Base-by-base conservation (phyloP, 1,140 invertebrate species). In the Pentalonia nigronervosa region DNA sequence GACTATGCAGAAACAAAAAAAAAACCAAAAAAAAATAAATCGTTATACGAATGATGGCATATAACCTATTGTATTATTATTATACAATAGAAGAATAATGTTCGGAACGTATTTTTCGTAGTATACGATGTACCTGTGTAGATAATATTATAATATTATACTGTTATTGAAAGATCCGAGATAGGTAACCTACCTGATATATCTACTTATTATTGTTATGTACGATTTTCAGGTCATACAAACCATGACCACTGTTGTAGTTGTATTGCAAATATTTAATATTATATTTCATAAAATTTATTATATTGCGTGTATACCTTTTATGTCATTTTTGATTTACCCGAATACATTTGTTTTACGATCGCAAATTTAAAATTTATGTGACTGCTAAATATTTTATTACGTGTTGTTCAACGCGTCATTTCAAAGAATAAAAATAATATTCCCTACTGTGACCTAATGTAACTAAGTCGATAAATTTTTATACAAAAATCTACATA, bases 181-280 rank as follows among this genome's bases (percentile, higher is more conserved):
- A 76, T 76, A 76, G 60, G 30, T 76, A 53, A n/a, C 41, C 41
- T 41, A 41, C 41, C 41, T 48, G 14, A 53, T 53, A 48, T 48
- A 53, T 20, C 50, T 7, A 23, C 21, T 20, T 76, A 76, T 76
- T 76, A 76, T 4, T 6, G 60, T 67, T n/a, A 67, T 67, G 11
- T 34, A 76, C 30, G 60, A 76, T 76, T 76, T 67, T 76, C n/a
- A n/a, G 60, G 60, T 76, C 60, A n/a, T 76, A 76, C 60, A 76
- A 17, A 17, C n/a, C 14, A n/a, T 76, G 60, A n/a, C 14, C 60
- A 76, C 50, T 21, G 21, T 14, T n/a, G n/a, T 41, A 41, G 41
- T 30, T 17, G 60, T 34, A 76, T 76, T 76, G 30, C n/a, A 41
- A 41, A 41, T 41, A 41, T 41, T 41, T 41, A 41, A 41, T 41